Percentiles rank a stretch among this genome's conserved stretches.
Conservation (phyloP, 2,113 vertebrate species). For the Petromus typicus region DNA sequence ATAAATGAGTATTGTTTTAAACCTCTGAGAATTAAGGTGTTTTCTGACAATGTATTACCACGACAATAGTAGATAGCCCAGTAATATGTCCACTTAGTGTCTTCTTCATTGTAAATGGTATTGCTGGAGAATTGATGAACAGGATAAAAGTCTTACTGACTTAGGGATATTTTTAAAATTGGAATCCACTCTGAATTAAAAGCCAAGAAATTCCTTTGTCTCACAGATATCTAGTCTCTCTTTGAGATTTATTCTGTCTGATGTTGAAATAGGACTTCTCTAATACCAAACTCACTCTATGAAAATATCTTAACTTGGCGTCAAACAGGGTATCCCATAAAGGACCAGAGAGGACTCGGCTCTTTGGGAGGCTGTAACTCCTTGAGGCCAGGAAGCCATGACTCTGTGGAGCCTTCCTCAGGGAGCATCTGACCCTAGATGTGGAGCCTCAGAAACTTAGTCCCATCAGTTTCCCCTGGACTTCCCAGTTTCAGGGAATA, state of each 20-base stretch:
- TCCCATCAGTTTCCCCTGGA: neutral
- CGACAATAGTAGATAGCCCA: neutral
- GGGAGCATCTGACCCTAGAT: neutral
- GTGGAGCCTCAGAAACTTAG: neutral
- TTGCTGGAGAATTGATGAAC: conserved; percentile 9
- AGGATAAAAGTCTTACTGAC: neutral
- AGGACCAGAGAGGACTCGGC: neutral
- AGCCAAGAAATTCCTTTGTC: neutral
- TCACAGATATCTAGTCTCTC: neutral
- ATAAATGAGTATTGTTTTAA: neutral
- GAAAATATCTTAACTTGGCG: neutral
- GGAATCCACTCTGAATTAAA: conserved; percentile 24
- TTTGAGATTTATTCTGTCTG: neutral
- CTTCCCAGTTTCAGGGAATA: neutral
- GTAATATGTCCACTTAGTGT: neutral
- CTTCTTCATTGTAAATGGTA: neutral
- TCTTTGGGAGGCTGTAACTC: neutral
- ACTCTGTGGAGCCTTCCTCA: neutral
- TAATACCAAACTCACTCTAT: neutral
- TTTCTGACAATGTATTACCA: neutral
- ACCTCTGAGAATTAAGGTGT: neutral
- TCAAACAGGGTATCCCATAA: neutral
- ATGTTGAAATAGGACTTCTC: neutral
- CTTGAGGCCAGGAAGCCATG: neutral
- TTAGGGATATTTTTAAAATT: neutral